phyloP scores from a whole-genome alignment of 2,113 vertebrate genomes.

The Zosterops lateralis region DNA sequence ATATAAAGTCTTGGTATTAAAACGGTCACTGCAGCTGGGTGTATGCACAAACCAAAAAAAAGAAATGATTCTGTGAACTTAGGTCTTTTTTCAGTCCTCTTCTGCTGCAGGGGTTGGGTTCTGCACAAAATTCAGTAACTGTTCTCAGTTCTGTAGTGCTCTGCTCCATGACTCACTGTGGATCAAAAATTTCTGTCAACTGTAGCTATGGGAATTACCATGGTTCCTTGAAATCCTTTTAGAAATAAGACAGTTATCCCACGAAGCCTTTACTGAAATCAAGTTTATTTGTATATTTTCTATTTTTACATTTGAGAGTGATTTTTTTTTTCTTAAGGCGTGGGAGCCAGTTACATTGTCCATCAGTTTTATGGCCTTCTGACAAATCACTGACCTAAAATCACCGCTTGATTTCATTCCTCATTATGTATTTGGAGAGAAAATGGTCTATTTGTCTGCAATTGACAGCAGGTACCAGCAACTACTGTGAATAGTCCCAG shows the following conservation, averaged over 20 bases:
- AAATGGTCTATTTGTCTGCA: conserved; percentile 18
- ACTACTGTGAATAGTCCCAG: neutral
- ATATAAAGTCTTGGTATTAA: neutral
- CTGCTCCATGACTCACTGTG: neutral
- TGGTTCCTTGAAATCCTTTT: neutral
- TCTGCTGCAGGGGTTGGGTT: neutral
- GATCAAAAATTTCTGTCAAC: neutral
- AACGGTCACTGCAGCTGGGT: neutral
- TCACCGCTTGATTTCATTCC: conserved; percentile 16
- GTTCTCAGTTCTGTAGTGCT: neutral
- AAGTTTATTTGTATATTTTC: conserved; percentile 14
- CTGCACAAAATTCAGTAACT: neutral
- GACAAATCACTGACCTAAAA: neutral
- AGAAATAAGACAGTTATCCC: conserved; percentile 13
- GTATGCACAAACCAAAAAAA: neutral
- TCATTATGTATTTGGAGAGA: conserved; percentile 18
- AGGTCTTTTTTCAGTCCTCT: neutral
- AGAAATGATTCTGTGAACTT: neutral
- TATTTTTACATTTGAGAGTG: neutral
- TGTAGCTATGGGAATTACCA: neutral
- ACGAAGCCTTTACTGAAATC: conserved; percentile 43
- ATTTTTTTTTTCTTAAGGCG: conserved; percentile 46
- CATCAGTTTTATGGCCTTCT: conserved; percentile 30
- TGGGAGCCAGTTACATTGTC: conserved; percentile 31
- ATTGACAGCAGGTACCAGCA: neutral